Evolutionary conservation across 2,113 vertebrate genomes (phyloP), one percentile per base, ranked within the genome.

Genomic region (Carlito syrichta): DNA sequence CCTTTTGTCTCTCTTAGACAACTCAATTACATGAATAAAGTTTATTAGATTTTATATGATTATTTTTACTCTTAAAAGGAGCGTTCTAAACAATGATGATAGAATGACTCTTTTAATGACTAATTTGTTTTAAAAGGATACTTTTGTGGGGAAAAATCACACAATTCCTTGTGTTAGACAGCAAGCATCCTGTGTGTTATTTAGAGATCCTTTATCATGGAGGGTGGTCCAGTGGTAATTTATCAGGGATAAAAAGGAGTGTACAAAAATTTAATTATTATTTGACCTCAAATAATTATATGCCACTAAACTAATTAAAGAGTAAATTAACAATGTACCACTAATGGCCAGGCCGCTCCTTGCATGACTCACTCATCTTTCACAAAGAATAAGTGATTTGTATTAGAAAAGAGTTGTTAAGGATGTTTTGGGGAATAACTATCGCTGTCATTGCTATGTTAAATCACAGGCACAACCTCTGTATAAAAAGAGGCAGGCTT

Each of bases 241-340:
- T 98, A 95, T 96, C 89, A 98, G 97, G 97, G 19, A 98, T 98
- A 98, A 98, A 98, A 98, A 98, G 98, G 98, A 98, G 98, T 98
- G 98, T 98, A 99, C 98, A 98, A 99, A 99, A 99, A 99, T 99
- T 99, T 98, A 99, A 99, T 99, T 99, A 99, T 99, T 99, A 98
- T 98, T 98, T 99, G 99, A 99, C 99, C 99, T 97, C 97, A 81
- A 98, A 98, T 98, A 98, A 99, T 98, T 99, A 98, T 98, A 98
- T 99, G 98, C 98, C 99, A 99, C 98, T 98, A 98, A 98, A 98
- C 98, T 98, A 99, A 99, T 99, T 99, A 99, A 98, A 98, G 98
- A 98, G 95, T 96, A 98, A 98, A 98, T 98, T 98, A 98, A 99
- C 98, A 99, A 98, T 98, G 98, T 92, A 95, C 97, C 94, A 97